A percentile compares a stretch with the other conserved stretches of the same genome.
These are phyloP conservation scores for Thamnaconus septentrionalis DNA, from an alignment of 2,113 vertebrate species.

Conservation along the genomic window DNA sequence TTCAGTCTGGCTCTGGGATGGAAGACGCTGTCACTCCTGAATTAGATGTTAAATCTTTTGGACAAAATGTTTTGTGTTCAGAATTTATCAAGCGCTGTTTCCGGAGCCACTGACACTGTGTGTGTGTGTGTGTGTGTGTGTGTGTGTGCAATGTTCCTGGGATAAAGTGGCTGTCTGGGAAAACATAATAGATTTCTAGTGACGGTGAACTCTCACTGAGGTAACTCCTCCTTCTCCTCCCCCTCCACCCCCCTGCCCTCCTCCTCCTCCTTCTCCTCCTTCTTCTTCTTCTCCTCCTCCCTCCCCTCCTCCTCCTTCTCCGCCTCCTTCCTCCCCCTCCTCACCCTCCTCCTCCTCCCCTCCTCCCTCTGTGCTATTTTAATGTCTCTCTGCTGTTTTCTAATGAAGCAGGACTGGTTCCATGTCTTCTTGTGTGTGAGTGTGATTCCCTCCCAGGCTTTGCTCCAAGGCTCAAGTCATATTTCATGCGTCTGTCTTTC, in stretches of 20 bases:
- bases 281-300: too few relatives aligned
- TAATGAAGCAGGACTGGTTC: neutral
- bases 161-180: slow-evolving; percentile 71
- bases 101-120: slow-evolving; percentile 74
- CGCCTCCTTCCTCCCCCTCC: neutral
- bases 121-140: slow-evolving; percentile 31
- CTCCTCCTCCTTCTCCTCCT: too few relatives aligned
- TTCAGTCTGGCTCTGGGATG: slow-evolving; percentile 64
- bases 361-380: too few relatives aligned
- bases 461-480: slow-evolving; percentile 45
- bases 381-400: neutral
- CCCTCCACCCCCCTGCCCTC: too few relatives aligned
- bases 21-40: slow-evolving; percentile 76
- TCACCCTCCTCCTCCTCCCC: too few relatives aligned
- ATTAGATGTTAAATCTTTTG: slow-evolving; percentile 86
- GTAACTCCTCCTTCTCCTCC: neutral
- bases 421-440: slow-evolving; percentile 13
- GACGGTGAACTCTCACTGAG: slow-evolving; percentile 15
- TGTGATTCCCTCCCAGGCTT: slow-evolving; percentile 29
- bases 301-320: slow-evolving; percentile 4
- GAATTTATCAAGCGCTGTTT: slow-evolving; percentile 81
- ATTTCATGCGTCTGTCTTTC: slow-evolving; percentile 12
- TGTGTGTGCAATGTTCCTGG: slow-evolving; percentile 71
- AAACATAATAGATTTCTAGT: slow-evolving; percentile 70
- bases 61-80: slow-evolving; percentile 81